A percentile compares a stretch with the other conserved stretches of the same genome.
Conservation (phyloP, 2,888 invertebrate genomes). For the Drosophila histrio region DNA sequence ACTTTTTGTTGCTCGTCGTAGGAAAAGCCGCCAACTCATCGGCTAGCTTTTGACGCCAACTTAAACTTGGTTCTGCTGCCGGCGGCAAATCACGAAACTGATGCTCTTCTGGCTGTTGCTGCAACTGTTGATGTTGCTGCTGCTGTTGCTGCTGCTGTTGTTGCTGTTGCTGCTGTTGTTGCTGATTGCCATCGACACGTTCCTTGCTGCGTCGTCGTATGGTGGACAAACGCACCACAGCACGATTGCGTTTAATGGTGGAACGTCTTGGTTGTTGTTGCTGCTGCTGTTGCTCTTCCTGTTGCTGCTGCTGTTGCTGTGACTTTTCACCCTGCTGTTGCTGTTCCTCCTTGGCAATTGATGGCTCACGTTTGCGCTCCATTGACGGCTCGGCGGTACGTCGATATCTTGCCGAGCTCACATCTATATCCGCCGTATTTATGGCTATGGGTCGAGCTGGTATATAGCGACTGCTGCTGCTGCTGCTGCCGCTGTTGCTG, state of each 20-base stretch:
- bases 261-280: slow-evolving; percentile 84
- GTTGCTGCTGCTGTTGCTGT: slow-evolving; percentile 55
- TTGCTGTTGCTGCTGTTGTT: slow-evolving; percentile 1
- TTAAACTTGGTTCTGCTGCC: slow-evolving; percentile 84
- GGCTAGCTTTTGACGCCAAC: slow-evolving; percentile 88
- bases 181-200: slow-evolving; percentile 31
- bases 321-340: slow-evolving; percentile 50
- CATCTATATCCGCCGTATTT: slow-evolving; percentile 94
- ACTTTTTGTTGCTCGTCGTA: slow-evolving; percentile 85
- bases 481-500: slow-evolving; percentile 76
- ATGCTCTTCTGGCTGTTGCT: slow-evolving; percentile 37
- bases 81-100: slow-evolving; percentile 69
- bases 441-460: slow-evolving; percentile 89
- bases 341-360: slow-evolving; percentile 47
- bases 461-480: slow-evolving; percentile 83
- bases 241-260: slow-evolving; percentile 89
- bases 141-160: slow-evolving; percentile 4
- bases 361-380: slow-evolving; percentile 26
- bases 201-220: slow-evolving; percentile 84
- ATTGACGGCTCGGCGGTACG: slow-evolving; percentile 39
- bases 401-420: slow-evolving; percentile 88
- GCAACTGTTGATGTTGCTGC: not conserved
- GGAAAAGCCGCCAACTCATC: slow-evolving; percentile 84
- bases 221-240: slow-evolving; percentile 90
- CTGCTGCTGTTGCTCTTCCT: slow-evolving; percentile 66